Conservation (phyloP, 2,888 invertebrate genomes). For the Watsonalla cultraria region DNA sequence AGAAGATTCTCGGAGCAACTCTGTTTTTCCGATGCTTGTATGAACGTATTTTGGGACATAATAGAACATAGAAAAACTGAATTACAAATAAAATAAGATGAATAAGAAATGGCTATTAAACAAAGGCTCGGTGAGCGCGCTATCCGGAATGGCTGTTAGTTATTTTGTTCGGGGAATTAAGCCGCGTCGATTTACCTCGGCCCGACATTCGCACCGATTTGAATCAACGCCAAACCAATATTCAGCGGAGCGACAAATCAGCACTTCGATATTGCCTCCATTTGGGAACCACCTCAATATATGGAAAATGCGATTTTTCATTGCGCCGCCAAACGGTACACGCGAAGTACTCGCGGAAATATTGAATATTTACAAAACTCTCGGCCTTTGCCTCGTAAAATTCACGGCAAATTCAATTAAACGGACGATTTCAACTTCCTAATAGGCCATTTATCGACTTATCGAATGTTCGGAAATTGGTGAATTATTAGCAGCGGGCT, state of each 20-base stretch:
- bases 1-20: too few relatives aligned
- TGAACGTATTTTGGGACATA: too few relatives aligned
- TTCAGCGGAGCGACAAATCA: slow-evolving; percentile 74
- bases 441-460: slow-evolving; percentile 46
- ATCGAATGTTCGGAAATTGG: slow-evolving; percentile 28
- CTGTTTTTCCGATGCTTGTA: too few relatives aligned
- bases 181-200: slow-evolving; percentile 44
- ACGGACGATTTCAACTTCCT: slow-evolving; percentile 45
- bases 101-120: neutral
- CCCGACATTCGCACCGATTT: slow-evolving; percentile 58
- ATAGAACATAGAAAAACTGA: too few relatives aligned
- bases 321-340: slow-evolving; percentile 36
- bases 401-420: slow-evolving; percentile 38
- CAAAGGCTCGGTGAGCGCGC: neutral
- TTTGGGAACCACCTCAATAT: slow-evolving; percentile 69
- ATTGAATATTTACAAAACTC: slow-evolving; percentile 39
- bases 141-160: slow-evolving; percentile 5
- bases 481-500: slow-evolving; percentile 16
- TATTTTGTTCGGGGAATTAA: slow-evolving; percentile 47
- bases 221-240: slow-evolving; percentile 74
- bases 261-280: slow-evolving; percentile 76
- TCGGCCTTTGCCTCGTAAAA: slow-evolving; percentile 26
- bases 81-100: neutral
- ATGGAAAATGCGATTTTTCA: slow-evolving; percentile 69
- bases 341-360: slow-evolving; percentile 16